Percentiles rank a stretch among this genome's conserved stretches.
Evolutionary conservation across 2,888 invertebrate species (phyloP).

Genomic region (Chelonus formosanus): DNA sequence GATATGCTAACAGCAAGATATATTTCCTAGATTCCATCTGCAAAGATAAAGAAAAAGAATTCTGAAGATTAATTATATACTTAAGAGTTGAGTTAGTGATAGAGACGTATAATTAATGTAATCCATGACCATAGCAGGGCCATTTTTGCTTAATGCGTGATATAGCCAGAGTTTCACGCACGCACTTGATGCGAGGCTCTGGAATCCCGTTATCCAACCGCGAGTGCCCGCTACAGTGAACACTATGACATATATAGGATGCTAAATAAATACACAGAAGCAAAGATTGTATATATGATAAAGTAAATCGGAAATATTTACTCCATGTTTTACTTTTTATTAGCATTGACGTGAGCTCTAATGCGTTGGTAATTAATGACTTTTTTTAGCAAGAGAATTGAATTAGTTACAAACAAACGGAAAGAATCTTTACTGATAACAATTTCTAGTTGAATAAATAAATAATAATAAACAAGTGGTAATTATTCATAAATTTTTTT

Average conservation of each 20-base stretch:
- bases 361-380: no score
- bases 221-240: constrained; percentile 34
- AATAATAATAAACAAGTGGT: no score
- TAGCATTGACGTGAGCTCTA: no score
- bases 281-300: constrained; percentile 31
- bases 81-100: not conserved
- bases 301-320: constrained; percentile 1
- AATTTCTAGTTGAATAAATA: no score
- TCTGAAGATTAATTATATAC: no score
- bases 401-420: no score
- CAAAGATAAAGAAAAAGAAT: constrained; percentile 41
- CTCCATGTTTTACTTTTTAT: no score
- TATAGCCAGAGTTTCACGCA: constrained; percentile 40
- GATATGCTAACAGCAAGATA: constrained; percentile 52
- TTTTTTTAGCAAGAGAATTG: no score
- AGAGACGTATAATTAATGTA: constrained; percentile 16
- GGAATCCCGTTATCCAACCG: constrained; percentile 55
- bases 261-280: constrained; percentile 36
- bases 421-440: no score
- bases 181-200: constrained; percentile 45
- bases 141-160: constrained; percentile 10
- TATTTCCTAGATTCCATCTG: constrained; percentile 59
- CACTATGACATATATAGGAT: constrained; percentile 47
- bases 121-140: constrained; percentile 22
- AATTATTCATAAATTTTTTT: no score